Base-by-base conservation (phyloP, 64 coral and sea anemone genomes). In the Stylophora pistillata region DNA sequence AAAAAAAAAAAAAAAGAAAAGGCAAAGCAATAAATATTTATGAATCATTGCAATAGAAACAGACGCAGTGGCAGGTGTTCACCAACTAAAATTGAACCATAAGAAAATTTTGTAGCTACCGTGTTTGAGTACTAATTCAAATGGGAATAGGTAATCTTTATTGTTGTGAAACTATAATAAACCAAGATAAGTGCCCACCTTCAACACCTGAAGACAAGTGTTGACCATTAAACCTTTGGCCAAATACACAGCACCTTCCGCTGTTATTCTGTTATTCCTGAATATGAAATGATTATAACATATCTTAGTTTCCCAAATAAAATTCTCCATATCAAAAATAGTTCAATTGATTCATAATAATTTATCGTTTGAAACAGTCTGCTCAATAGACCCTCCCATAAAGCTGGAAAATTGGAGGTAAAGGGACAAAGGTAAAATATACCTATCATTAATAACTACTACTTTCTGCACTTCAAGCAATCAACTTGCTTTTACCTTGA, bases 261-360 rank as follows among this genome's bases (percentile, higher is more conserved):
- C 95, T 2, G 95, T 96, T 89, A 96, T 96, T 76, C 95, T 86
- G 82, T 96, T 96, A 57, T 96, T 96, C 25, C 95, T 96, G 23
- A 71, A 86, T 32, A 84, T n/a, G 57, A 33, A 63, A 66, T 33
- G 26, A 12, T 68, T 6, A 68, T 68, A 47, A 47, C 3, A 47
- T 47, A 47, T 47, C 37, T 47, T 47, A 47, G 37, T 4, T 47
- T 3, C 37, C 37, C 37, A 47, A 47, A 4, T 47, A 47, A 47
- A 47, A 47, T 4, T 47, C 37, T 47, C 3, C 37, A 4, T 47
- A 0, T 56, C 25, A 78, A 55, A n/a, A n/a, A 0, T 26, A 64
- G 26, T 20, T 64, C 17, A 31, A 37, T 28, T 41, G 47, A 59
- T 56, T 79, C 77, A 54, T 54, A 33, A 4, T 26, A 54, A 20